phyloP scores from a whole-genome alignment of 2,888 invertebrate genomes.

The Agriopis leucophaearia region DNA sequence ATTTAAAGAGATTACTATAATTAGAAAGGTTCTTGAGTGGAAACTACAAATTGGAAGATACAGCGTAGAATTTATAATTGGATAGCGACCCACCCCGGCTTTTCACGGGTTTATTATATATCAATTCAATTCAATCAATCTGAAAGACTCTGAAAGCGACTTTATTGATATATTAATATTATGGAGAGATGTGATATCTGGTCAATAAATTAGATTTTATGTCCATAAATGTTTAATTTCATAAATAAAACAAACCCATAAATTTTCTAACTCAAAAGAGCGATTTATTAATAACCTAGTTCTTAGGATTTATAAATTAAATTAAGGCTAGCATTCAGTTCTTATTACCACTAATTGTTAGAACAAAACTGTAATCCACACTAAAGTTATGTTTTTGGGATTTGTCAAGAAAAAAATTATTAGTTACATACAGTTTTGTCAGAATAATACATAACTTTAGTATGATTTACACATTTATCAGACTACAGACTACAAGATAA shows the following conservation, averaged over 20 bases:
- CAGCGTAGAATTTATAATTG: no score
- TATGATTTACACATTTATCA: conserved; percentile 35
- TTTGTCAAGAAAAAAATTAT: conserved; percentile 14
- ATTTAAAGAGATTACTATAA: no score
- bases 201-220: conserved; percentile 31
- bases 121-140: no score
- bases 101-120: no score
- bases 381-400: conserved; percentile 42
- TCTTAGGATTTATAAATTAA: conserved; percentile 82
- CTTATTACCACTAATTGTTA: conserved; percentile 75
- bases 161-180: no score
- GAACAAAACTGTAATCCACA: conserved; percentile 59
- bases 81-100: no score
- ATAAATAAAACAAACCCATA: conserved; percentile 75
- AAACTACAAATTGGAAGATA: no score
- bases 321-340: conserved; percentile 86
- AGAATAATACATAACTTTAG: conserved; percentile 30
- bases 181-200: conserved; percentile 27
- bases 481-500: conserved; percentile 14
- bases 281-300: conserved; percentile 84
- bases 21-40: neutral
- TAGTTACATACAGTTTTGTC: neutral
- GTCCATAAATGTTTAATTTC: conserved; percentile 9
- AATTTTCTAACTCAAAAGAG: conserved; percentile 86
- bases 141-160: no score